Conservation (phyloP, 2,888 invertebrate species). For the Hecatera dysodea region DNA sequence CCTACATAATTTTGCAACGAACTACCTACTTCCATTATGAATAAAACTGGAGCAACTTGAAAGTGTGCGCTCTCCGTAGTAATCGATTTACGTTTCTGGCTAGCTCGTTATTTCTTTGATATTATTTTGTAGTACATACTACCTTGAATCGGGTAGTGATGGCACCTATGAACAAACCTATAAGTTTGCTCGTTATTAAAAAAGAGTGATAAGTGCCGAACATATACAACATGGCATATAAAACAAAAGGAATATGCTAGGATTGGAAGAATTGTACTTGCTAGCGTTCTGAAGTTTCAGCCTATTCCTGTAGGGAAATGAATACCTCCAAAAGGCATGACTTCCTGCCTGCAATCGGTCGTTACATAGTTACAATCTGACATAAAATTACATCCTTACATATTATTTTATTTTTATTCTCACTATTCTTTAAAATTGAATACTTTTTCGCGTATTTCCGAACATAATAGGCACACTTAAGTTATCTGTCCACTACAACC, state of each 20-base stretch:
- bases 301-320: too few relatives aligned
- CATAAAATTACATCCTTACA: too few relatives aligned
- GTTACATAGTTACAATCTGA: too few relatives aligned
- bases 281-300: too few relatives aligned
- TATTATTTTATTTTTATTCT: too few relatives aligned
- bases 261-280: too few relatives aligned
- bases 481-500: neutral
- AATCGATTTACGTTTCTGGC: slow-evolving; percentile 20
- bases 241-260: too few relatives aligned
- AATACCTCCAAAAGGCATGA: too few relatives aligned
- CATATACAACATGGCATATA: too few relatives aligned
- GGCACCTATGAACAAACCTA: too few relatives aligned
- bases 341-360: too few relatives aligned
- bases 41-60: slow-evolving; percentile 28
- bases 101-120: neutral
- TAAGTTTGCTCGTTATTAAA: neutral
- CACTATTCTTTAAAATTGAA: neutral
- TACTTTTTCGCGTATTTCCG: neutral
- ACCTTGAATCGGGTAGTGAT: neutral
- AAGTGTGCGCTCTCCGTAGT: slow-evolving; percentile 10
- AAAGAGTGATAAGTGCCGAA: neutral
- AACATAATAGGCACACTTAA: neutral
- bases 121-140: neutral
- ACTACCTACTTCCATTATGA: slow-evolving; percentile 17
- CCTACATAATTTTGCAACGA: slow-evolving; percentile 20